Percentiles rank a stretch among this genome's conserved stretches.
Conservation (phyloP, 2,113 vertebrate species). For the Macrotus californicus region DNA sequence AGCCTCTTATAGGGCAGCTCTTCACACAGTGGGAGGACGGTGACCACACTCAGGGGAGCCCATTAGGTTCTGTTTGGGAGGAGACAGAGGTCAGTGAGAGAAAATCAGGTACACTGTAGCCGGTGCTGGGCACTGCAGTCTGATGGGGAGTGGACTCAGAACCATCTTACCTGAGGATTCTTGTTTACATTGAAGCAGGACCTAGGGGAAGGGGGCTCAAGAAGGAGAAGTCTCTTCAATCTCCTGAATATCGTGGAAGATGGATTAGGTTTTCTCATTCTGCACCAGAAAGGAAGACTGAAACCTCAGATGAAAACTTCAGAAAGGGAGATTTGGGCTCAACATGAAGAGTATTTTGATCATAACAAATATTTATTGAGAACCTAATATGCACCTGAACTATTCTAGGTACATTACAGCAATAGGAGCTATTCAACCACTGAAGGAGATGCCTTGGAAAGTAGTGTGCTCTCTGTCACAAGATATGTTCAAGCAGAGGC, state of each 20-base stretch:
- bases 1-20: not conserved
- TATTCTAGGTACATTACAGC: not conserved
- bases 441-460: not conserved
- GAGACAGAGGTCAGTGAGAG: not conserved
- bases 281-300: not conserved
- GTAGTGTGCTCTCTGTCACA: not conserved
- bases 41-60: not conserved
- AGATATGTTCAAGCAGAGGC: not conserved
- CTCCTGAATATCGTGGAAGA: not conserved
- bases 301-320: not conserved
- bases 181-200: not conserved
- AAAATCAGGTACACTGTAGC: not conserved
- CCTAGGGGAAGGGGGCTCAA: not conserved
- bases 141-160: not conserved
- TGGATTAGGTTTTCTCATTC: not conserved
- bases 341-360: not conserved
- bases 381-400: not conserved
- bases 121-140: not conserved
- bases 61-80: not conserved
- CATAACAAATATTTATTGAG: not conserved
- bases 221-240: not conserved
- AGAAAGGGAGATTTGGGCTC: not conserved
- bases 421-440: not conserved
- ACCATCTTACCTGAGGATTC: not conserved
- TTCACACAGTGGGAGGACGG: not conserved